phyloP scores from a whole-genome alignment of 2,113 vertebrate species.

The Fulmarus glacialis region DNA sequence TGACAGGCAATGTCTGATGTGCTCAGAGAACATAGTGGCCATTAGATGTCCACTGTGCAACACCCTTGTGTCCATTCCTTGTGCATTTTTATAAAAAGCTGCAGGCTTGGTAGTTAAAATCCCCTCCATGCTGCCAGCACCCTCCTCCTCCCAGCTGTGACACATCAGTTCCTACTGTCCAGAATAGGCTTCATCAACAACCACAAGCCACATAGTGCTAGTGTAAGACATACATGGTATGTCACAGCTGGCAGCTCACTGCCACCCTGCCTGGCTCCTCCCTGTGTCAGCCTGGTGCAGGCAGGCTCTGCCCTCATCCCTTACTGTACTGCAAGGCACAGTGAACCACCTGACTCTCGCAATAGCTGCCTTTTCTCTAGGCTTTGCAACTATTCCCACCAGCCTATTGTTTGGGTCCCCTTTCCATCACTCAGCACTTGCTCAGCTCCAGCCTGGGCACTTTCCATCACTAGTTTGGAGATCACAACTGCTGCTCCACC shows the following conservation, averaged over 20 bases:
- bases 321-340: neutral
- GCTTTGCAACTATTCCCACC: neutral
- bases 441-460: neutral
- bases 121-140: neutral
- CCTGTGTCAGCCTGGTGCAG: neutral
- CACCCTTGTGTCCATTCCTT: neutral
- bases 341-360: accelerated
- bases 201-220: neutral
- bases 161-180: neutral
- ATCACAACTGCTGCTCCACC: neutral
- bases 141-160: neutral
- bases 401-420: neutral
- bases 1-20: neutral
- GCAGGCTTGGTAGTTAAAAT: neutral
- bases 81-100: neutral
- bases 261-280: neutral
- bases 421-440: neutral
- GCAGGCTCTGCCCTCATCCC: neutral
- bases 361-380: neutral
- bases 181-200: neutral
- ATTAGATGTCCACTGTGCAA: neutral
- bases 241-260: neutral
- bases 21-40: neutral
- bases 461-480: neutral
- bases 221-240: neutral